phyloP scores from a whole-genome alignment of 2,797 vertebrate genomes.

The Cynopterus sphinx region DNA sequence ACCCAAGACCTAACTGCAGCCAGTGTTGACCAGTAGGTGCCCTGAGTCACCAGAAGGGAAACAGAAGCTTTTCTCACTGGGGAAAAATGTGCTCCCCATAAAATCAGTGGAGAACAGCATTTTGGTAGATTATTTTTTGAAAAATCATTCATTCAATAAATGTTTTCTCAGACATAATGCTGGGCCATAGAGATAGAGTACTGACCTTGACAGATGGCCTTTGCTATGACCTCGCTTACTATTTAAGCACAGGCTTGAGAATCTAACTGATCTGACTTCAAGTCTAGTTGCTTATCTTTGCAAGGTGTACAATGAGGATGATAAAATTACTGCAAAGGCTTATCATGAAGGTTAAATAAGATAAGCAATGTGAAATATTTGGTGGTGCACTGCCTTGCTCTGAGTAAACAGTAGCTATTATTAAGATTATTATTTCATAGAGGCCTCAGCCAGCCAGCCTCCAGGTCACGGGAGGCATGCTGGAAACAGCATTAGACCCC shows the following conservation, averaged over 20 bases:
- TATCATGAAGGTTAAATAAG: not conserved
- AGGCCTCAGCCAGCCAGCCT: not conserved
- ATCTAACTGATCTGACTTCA: not conserved
- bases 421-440: not conserved
- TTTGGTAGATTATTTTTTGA: not conserved
- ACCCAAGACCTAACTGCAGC: not conserved
- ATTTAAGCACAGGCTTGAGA: not conserved
- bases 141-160: not conserved
- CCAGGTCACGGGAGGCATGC: not conserved
- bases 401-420: not conserved
- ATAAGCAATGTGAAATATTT: not conserved
- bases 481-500: not conserved
- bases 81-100: not conserved
- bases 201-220: not conserved
- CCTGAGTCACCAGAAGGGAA: not conserved
- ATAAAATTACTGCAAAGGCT: not conserved
- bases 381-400: not conserved
- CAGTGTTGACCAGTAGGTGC: not conserved
- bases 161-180: not conserved
- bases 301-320: not conserved
- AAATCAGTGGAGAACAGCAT: not conserved
- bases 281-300: not conserved
- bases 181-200: not conserved
- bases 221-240: not conserved
- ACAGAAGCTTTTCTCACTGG: not conserved